These are phyloP conservation scores for Leucophenga varia DNA, from an alignment of 1,140 invertebrate genomes.

Conservation along the genomic window DNA sequence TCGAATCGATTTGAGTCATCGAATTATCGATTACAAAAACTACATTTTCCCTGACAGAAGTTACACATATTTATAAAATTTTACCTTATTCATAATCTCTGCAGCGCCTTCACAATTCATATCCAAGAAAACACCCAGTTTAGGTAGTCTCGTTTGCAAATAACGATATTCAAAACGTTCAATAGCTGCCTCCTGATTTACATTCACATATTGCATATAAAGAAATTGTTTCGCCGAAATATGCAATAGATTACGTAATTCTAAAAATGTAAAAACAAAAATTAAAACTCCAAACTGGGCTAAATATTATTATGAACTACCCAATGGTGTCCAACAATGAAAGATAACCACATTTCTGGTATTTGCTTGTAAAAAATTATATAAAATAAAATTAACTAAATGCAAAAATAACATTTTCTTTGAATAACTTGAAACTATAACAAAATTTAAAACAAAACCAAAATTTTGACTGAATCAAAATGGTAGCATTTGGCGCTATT, in stretches of 20 bases:
- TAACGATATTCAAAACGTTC: constrained; percentile 16
- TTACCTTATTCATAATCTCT: constrained; percentile 30
- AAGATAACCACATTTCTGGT: constrained; percentile 32
- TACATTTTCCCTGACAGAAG: too few species aligned
- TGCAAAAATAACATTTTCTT: not conserved
- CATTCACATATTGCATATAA: constrained; percentile 33
- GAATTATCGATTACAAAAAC: too few species aligned
- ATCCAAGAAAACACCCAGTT: constrained; percentile 37
- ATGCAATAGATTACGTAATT: constrained; percentile 10
- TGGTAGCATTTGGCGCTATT: too few species aligned
- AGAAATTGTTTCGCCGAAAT: constrained; percentile 22
- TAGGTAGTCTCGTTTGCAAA: constrained; percentile 25
- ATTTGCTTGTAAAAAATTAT: constrained; percentile 35
- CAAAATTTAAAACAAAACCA: too few species aligned
- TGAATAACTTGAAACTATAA: not conserved
- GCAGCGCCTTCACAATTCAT: constrained; percentile 24
- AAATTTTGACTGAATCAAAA: too few species aligned
- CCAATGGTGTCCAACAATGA: constrained; percentile 35
- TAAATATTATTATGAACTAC: constrained; percentile 12
- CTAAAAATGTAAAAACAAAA: not conserved
- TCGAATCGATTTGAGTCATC: too few species aligned
- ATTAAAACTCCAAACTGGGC: not conserved
- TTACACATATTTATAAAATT: not conserved
- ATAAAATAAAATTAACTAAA: constrained; percentile 29
- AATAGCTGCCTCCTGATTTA: constrained; percentile 16